These are phyloP conservation scores for Galeopsomyia nigrocyanea DNA, from an alignment of 2,888 invertebrate genomes.

Conservation along the genomic window DNA sequence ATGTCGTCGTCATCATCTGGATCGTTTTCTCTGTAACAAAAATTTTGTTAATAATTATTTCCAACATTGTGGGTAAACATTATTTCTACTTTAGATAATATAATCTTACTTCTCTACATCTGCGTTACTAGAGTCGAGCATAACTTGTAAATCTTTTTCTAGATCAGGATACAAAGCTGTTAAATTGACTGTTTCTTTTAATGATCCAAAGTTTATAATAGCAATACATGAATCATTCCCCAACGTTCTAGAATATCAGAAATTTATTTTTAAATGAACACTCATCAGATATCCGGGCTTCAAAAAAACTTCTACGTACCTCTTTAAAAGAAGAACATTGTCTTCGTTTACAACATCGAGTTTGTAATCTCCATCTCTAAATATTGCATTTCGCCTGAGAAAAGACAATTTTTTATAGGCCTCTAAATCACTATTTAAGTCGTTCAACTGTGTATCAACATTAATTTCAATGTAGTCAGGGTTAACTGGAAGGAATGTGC, in stretches of 20 bases:
- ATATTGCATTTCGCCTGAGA: constrained; percentile 55
- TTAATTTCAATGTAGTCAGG: constrained; percentile 53
- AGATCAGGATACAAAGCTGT: constrained; percentile 53
- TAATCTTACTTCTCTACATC: constrained; percentile 45
- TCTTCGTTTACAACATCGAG: constrained; percentile 54
- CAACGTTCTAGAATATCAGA: constrained; percentile 50
- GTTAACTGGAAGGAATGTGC: constrained; percentile 56
- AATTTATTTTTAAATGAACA: neutral
- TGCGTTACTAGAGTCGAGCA: constrained; percentile 55
- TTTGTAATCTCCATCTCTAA: constrained; percentile 55
- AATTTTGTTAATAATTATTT: neutral
- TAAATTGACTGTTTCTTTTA: constrained; percentile 52
- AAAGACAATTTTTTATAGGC: constrained; percentile 53
- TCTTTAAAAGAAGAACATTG: constrained; percentile 55
- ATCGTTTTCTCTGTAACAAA: constrained; percentile 43
- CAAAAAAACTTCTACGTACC: constrained; percentile 48
- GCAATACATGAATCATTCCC: constrained; percentile 53
- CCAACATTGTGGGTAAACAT: neutral
- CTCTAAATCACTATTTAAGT: constrained; percentile 52
- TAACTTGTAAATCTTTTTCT: constrained; percentile 50
- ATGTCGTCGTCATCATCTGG: constrained; percentile 44
- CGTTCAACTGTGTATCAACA: constrained; percentile 51
- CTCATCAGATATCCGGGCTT: neutral
- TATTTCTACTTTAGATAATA: constrained; percentile 1
- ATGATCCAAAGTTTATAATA: constrained; percentile 54